Evolutionary conservation across 2,888 invertebrate species (phyloP).

Genomic region (Capitulum mitella): DNA sequence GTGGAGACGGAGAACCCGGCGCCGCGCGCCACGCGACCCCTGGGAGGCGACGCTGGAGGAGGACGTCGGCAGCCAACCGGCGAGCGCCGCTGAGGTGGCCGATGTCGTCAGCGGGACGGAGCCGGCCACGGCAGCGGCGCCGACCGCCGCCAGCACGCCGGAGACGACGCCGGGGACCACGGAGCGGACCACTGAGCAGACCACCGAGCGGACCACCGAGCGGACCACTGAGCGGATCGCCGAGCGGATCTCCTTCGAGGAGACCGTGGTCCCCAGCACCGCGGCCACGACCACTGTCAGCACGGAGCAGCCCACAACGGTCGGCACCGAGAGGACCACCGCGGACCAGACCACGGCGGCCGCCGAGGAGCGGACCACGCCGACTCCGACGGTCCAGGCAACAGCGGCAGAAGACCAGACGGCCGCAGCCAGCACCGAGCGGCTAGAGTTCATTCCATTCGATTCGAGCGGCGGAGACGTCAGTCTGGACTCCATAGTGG

Average conservation of each 20-base stretch:
- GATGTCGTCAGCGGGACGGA: conserved; percentile 46
- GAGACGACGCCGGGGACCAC: not conserved
- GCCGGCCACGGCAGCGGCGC: conserved; percentile 30
- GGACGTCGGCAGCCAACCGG: too few species aligned
- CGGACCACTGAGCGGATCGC: too few species aligned
- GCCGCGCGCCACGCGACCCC: conserved; percentile 89
- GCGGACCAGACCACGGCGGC: not conserved
- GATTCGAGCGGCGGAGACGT: not conserved
- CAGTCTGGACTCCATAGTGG: not conserved
- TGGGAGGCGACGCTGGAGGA: conserved; percentile 70
- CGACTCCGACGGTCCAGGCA: not conserved
- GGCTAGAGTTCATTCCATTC: not conserved
- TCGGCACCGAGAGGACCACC: not conserved
- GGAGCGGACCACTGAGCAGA: conserved; percentile 45
- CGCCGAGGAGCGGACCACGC: not conserved
- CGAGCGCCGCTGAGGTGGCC: too few species aligned
- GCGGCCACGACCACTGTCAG: conserved; percentile 56
- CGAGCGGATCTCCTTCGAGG: too few species aligned
- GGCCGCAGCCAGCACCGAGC: not conserved
- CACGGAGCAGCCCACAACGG: not conserved
- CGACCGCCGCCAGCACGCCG: not conserved
- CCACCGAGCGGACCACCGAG: conserved; percentile 53
- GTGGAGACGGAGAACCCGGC: conserved; percentile 88
- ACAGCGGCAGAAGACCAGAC: not conserved
- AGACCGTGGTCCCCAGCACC: too few species aligned